A percentile compares a stretch with the other conserved stretches of the same genome.
These are phyloP conservation scores for Sphaeridia pumilis DNA, from an alignment of 2,888 invertebrate genomes.

Conservation along the genomic window DNA sequence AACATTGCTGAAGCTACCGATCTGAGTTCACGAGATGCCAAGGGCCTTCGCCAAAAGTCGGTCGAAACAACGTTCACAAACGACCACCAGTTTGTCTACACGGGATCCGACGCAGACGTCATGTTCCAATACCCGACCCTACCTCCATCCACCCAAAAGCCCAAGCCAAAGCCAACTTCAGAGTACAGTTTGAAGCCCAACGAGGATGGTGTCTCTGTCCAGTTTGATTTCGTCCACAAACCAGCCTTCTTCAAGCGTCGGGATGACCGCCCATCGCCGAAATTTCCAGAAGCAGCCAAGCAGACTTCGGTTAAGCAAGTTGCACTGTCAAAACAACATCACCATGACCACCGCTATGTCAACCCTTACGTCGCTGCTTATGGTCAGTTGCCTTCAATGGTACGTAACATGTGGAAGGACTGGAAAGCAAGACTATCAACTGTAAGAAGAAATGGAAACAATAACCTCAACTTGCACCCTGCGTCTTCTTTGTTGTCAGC, in stretches of 20 bases:
- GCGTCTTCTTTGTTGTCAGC: not conserved
- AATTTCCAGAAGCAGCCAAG: not conserved
- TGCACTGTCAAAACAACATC: not conserved
- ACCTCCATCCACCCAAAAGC: not conserved
- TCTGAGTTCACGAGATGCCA: not conserved
- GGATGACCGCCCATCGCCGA: not conserved
- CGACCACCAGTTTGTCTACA: slow-evolving; percentile 1
- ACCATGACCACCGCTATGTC: too few species aligned
- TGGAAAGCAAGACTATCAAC: not conserved
- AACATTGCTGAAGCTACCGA: too few species aligned
- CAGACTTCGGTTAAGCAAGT: not conserved
- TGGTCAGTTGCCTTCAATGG: not conserved
- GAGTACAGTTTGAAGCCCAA: not conserved
- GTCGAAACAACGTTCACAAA: not conserved
- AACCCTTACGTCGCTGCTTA: not conserved
- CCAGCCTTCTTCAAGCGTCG: not conserved
- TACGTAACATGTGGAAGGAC: not conserved
- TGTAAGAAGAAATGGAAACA: not conserved
- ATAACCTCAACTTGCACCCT: too few species aligned
- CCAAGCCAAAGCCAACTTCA: not conserved
- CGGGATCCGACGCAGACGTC: slow-evolving; percentile 1
- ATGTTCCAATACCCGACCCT: slow-evolving; percentile 7
- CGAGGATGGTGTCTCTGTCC: not conserved
- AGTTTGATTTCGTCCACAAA: not conserved
- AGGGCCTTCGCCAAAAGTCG: not conserved